Evolutionary conservation across 2,113 vertebrate species (phyloP), one percentile per base, ranked within the genome.

Genomic region (Notiomystis cincta): DNA sequence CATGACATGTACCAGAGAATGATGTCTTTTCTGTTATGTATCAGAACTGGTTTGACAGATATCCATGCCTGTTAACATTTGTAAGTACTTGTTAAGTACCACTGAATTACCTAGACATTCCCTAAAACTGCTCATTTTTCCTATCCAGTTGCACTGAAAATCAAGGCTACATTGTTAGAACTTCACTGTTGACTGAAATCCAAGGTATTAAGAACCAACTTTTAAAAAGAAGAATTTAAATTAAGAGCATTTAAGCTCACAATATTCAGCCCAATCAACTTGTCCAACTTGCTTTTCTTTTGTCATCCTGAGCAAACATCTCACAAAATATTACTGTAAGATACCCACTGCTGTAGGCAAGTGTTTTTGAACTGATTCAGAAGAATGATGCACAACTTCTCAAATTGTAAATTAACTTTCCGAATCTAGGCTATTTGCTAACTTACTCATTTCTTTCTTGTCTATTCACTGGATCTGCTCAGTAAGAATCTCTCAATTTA

Each of bases 1-100:
- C 15, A 77, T 0, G 0, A 60, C 20, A 38, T 0, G 6, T 50
- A 77, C 11, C 8, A 66, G 11, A 83, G 20, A 11, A 91, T 15
- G 1, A 37, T n/a, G 11, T 16, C 5, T 65, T 67, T 82, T 23
- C 57, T 40, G 8, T 15, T 48, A 21, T 5, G 4, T 21, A 48
- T 48, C 22, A 77, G 42, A 89, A 81, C 5, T 13, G 53, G 23
- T 44, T 65, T 37, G 81, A 64, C 19, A 56, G 28, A 82, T 40
- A 53, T 15, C 13, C 24, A 47, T 13, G 9, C 2, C 14, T 53
- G 19, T 6, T 65, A 58, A 47, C 2, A 38, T 35, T 47, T 56
- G 7, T 31, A 65, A 80, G 69, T 23, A 50, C 5, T 48, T 47
- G 15, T 53, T 6, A 70, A 66, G 6, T 40, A 79, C 6, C 27